Evolutionary conservation across 2,113 vertebrate species (phyloP), one percentile per base, ranked within the genome.

Genomic region (Anarrhichthys ocellatus): DNA sequence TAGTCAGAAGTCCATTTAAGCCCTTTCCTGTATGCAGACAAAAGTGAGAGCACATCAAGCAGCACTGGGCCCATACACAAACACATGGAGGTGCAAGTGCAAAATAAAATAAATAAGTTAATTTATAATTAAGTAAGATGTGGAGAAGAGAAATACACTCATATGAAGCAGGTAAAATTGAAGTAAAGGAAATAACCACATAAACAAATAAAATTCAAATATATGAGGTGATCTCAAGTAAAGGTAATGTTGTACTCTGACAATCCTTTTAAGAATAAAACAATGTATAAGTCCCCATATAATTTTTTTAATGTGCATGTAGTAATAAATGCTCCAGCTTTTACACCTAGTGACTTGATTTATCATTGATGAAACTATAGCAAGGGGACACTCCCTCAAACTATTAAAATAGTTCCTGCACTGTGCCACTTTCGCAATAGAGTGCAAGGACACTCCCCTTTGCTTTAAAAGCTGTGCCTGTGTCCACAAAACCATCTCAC

Each of bases 391-490:
- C 91, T 77, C 88, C 90, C 88, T 80, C 59, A 74, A 22, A 75
- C 67, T 58, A 18, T 81, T 73, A 50, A 66, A 80, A 56, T 40
- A 36, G 54, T 42, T 67, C 65, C 56, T 54, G 50, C 58, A 61
- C 79, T 75, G 71, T 82, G 78, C 86, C 80, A 91, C 80, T 78
- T 87, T 87, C 42, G 46, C 54, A 87, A 62, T 24, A 58, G 59
- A 15, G 14, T 71, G 64, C 8, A 27, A 76, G 20, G 90, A 88
- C 92, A 75, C 91, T 82, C 93, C 93, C 90, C 91, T 88, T 63
- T 89, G 66, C 92, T 92, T 93, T 90, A 93, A 89, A 93, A 90
- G 83, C 84, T 78, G 74, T 58, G 84, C 58, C 85, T 83, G 85
- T 85, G 83, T 78, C 86, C 81, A 83, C 70, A 88, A 76, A 79